Base-by-base conservation (phyloP, 1,140 invertebrate species). In the Microplitis mediator region DNA sequence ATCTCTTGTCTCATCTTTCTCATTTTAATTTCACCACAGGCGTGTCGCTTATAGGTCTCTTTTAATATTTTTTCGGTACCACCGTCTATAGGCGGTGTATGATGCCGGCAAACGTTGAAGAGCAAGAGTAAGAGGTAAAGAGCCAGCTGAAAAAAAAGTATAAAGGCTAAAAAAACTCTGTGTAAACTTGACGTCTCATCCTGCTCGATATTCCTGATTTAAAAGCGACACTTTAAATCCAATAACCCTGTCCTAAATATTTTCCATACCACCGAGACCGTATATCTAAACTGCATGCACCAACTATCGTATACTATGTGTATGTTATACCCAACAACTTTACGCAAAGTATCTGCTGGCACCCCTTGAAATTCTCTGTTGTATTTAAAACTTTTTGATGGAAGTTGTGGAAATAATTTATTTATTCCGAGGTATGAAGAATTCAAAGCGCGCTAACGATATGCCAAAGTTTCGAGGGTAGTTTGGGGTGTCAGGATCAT, bases 241-340 rank as follows among this genome's bases (percentile, higher is more conserved):
- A 54, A 61, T 61, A 61, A 71, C 58, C 51, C 51, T 52, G 69
- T 35, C 69, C 69, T 63, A 71, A 71, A 71, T 71, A 36, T 64
- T 64, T 45, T 45, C 39, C 6, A 45, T 45, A 45, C 6, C 39
- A 45, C 39, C 39, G 6, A 45, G 39, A 45, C 23, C 23, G 2
- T 23, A 23, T 23, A 23, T 23, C 23, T 23, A 23, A 23, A 23
- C 23, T 23, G 23, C 23, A 23, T 23, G 23, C 23, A 23, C 23
- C 23, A 23, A 23, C 23, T 23, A 23, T 23, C 23, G 23, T 23
- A 23, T 23, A 23, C 23, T 23, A 23, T 23, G 23, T 23, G 23
- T 23, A 45, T 9, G 39, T 45, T 9, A 45, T 45, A 11, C 39
- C 5, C 39, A 45, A 45, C 39, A 11, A 45, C 39, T 11, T 45